Evolutionary conservation across 2,113 vertebrate species (phyloP), one percentile per base, ranked within the genome.

Genomic region (Talpa occidentalis): DNA sequence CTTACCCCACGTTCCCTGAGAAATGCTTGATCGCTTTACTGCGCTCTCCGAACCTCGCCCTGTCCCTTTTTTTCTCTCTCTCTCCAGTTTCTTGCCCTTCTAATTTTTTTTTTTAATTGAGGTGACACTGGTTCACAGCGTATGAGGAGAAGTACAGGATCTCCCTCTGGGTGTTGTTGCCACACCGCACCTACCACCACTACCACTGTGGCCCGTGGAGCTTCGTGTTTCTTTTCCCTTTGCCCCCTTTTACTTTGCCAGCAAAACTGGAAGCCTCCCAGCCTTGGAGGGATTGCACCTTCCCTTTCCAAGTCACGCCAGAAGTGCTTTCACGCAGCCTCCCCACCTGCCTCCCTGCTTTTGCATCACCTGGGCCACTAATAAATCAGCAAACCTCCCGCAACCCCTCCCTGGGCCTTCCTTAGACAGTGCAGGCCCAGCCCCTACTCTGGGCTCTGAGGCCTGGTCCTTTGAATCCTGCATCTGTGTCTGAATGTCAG

Each of bases 301-400:
- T 56, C 14, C 17, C n/a, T 62, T 56, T 24, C 76, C 52, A 37
- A 32, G 82, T 2, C n/a, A 1, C 5, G 10, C n/a, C 11, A 2
- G 42, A 52, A 37, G 14, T 15, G 26, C 2, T 12, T 67, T 42
- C 26, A 12, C 60, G 9, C 6, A 3, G 2, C 6, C 47, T 22
- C 17, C 82, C 56, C 32, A 3, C 4, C 4, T 17, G 40, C 30
- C n/a, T 49, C 49, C 35, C 15, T n/a, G 16, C 47, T 30, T 67
- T 16, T 22, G 0, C 1, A 3, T 2, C 5, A 3, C 44, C 28
- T 10, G 1, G 35, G 42, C 52, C 16, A 1, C 26, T 6, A 0
- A 37, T 12, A 21, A 15, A 12, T 26, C 10, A 47, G 14, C 30
- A 42, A 16, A 6, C 7, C 3, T 10, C 17, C 81, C 15, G 52